Base-by-base conservation (phyloP, 2,113 vertebrate species). In the Cynoglossus semilaevis region DNA sequence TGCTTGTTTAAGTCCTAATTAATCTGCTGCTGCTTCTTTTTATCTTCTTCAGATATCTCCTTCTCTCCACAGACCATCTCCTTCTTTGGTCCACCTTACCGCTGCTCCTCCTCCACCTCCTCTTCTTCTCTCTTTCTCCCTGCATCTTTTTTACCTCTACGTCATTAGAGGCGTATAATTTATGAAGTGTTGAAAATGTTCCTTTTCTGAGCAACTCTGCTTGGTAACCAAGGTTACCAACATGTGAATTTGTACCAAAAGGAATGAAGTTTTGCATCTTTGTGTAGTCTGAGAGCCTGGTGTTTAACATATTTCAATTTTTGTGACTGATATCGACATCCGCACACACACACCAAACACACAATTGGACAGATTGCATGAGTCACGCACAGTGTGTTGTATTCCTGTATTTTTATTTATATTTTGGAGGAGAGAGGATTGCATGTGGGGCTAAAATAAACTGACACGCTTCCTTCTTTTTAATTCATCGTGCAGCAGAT, bases 181-280 rank as follows among this genome's bases (percentile, higher is more conserved):
- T 80, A 83, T 83, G 76, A 76, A 85, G 71, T 77, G 75, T 58
- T 83, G 58, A 51, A 63, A 80, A 72, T 80, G 60, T 74, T 81
- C 71, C 77, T 29, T 34, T 69, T 70, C 53, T 14, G 35, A 63
- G 67, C 63, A 52, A 55, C 75, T 64, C 51, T 40, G 59, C 76
- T 74, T 72, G 15, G 82, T 88, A 80, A 80, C 80, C 84, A 80
- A 61, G 82, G 84, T 80, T 82, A 85, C 86, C 69, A 48, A 59
- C 67, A 68, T 62, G 52, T 72, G 80, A 76, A 74, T 67, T 52
- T 22, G 55, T 55, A 29, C 22, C 22, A 29, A 29, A 29, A 29
- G 22, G 61, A 53, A 59, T 55, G 55, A 36, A 45, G 61, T 53
- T 29, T 15, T 37, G 5, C 51, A 62, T 67, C 15, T 68, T 63